Evolutionary conservation across 1,140 invertebrate species (phyloP).

Genomic region (Bombus fervidus): DNA sequence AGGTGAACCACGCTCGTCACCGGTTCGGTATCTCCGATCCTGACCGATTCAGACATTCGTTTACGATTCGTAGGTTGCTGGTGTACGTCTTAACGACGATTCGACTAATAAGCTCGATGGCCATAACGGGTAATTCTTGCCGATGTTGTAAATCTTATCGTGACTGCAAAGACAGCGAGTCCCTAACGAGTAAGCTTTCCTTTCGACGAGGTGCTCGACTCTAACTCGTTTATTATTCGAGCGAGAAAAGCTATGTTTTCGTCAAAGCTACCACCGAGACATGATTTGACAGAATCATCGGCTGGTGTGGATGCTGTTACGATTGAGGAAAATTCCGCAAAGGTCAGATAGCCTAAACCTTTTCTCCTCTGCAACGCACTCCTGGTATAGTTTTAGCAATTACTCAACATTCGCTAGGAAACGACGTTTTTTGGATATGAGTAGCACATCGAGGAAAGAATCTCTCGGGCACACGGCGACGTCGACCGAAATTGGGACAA

Average conservation of each 20-base stretch:
- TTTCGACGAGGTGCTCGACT: neutral
- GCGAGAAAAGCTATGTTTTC: neutral
- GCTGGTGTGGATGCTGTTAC: too few relatives aligned
- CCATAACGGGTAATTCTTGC: neutral
- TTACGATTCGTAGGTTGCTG: neutral
- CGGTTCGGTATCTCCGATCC: slow-evolving; percentile 10
- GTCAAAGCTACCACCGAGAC: too few relatives aligned
- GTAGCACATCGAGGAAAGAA: too few relatives aligned
- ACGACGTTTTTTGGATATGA: neutral
- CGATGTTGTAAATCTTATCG: slow-evolving; percentile 18
- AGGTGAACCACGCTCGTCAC: neutral
- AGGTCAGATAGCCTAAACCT: neutral
- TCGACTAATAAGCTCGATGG: neutral
- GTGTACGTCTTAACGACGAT: neutral
- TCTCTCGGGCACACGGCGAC: too few relatives aligned
- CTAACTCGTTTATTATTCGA: neutral
- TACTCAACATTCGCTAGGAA: neutral
- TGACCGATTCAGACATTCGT: neutral
- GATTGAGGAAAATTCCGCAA: neutral
- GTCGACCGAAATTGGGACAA: too few relatives aligned
- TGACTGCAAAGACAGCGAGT: neutral
- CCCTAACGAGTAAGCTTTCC: neutral
- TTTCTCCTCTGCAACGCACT: neutral
- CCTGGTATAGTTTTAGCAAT: neutral
- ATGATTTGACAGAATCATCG: too few relatives aligned